These are phyloP conservation scores for Drosophila suboccidentalis DNA, from an alignment of 2,888 invertebrate species.

Conservation along the genomic window DNA sequence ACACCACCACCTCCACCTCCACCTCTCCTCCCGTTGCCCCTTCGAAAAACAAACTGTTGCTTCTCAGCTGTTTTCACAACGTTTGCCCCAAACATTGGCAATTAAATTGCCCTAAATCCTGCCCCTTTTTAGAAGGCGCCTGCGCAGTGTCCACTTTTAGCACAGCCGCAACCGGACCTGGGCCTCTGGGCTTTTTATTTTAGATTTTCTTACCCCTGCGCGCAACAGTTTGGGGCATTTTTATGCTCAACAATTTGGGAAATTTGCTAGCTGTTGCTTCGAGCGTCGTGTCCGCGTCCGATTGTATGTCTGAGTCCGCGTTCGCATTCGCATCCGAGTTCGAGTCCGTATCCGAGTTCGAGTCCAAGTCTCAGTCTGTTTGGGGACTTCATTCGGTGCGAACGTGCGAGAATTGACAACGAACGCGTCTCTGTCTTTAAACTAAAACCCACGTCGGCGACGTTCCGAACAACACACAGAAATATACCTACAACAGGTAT, in stretches of 20 bases:
- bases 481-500: slow-evolving; percentile 39
- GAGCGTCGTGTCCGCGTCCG: slow-evolving; percentile 19
- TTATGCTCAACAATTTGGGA: slow-evolving; percentile 62
- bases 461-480: slow-evolving; percentile 27
- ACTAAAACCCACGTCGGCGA: slow-evolving; percentile 36
- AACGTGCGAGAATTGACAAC: slow-evolving; percentile 66
- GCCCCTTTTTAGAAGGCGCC: slow-evolving; percentile 22
- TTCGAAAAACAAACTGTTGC: slow-evolving; percentile 75
- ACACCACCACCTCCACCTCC: slow-evolving; percentile 5
- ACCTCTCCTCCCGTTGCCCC: not conserved
- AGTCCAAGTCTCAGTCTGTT: slow-evolving; percentile 59
- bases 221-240: slow-evolving; percentile 78
- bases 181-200: slow-evolving; percentile 11
- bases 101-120: slow-evolving; percentile 8
- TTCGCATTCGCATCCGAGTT: slow-evolving; percentile 4
- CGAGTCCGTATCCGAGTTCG: slow-evolving; percentile 14
- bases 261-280: slow-evolving; percentile 77
- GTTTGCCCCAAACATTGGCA: slow-evolving; percentile 8
- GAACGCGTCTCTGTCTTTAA: slow-evolving; percentile 43
- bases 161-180: slow-evolving; percentile 54
- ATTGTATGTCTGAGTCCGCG: slow-evolving; percentile 5
- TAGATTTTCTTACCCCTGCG: slow-evolving; percentile 40
- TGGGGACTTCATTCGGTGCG: slow-evolving; percentile 77
- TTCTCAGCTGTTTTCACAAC: slow-evolving; percentile 71
- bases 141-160: slow-evolving; percentile 64